A percentile compares a stretch with the other conserved stretches of the same genome.
Conservation (phyloP, 1,140 invertebrate genomes). For the Heterodera carotae region DNA sequence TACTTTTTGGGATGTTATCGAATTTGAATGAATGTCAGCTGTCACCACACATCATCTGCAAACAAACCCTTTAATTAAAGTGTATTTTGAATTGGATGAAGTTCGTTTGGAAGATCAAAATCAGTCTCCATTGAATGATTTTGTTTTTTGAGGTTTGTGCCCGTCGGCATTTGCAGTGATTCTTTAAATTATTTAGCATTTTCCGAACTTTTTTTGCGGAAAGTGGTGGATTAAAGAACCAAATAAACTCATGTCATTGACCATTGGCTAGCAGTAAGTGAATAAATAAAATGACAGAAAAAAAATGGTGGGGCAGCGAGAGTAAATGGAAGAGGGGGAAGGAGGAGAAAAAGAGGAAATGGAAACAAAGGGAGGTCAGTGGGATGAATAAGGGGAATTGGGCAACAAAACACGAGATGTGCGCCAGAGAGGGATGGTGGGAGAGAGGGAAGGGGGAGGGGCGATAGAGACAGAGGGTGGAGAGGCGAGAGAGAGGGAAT, state of each 20-base stretch:
- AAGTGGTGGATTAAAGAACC: not conserved
- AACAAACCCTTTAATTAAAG: not conserved
- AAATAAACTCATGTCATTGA: not conserved
- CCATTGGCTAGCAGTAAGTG: not conserved
- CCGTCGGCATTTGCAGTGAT: not conserved
- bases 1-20: not conserved
- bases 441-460: not conserved
- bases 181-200: not conserved
- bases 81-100: not conserved
- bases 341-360: not conserved
- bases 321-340: not conserved
- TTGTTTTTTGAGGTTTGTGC: not conserved
- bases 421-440: too few species aligned
- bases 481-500: too few species aligned
- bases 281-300: not conserved
- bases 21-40: not conserved
- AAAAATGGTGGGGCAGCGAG: not conserved
- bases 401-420: not conserved
- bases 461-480: not conserved
- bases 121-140: not conserved
- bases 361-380: too few species aligned
- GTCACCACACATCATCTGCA: not conserved
- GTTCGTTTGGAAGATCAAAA: too few species aligned
- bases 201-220: not conserved
- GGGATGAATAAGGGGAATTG: not conserved